Base-by-base conservation (phyloP, 2,888 invertebrate species). In the Vesta saturnalis region DNA sequence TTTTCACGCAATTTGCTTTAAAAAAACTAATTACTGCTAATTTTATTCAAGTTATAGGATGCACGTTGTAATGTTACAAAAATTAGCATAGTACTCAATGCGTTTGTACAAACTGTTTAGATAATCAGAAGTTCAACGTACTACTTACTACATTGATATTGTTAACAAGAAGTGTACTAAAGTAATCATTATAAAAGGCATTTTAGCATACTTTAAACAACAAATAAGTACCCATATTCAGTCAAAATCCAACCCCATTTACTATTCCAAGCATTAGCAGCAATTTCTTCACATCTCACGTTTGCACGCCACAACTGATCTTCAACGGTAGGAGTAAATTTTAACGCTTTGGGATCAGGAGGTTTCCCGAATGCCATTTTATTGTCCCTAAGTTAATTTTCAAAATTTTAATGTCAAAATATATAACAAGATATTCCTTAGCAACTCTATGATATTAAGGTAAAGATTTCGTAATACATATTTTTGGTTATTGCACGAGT, bases 241-340 rank as follows among this genome's bases (percentile, higher is more conserved):
- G 56, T 66, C 16, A 72, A 59, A 35, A 74, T 71, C 74, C 74
- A 74, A 39, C 71, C 71, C 74, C 74, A 74, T 68, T 68, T 72
- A n/a, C 22, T 52, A 21, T 60, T 59, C 74, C 74, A 74, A 4
- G 52, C 18, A 10, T 61, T 55, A n/a, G 60, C 12, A 10, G 60
- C 58, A 14, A 49, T 55, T 54, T 68, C 68, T 39, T 72, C 71
- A 18, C 59, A 64, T 30, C 39, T 58, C 12, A 67, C 60, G 15
- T 64, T 15, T 8, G 68, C 58, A 61, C 59, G 71, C 64, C 68
- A 67, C 19, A 72, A 46, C 21, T 69, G 61, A 21, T 60, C 68
- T 39, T 67, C 66, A 19, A 52, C 62, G 57, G 55, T 72, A 12
- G 70, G 72, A 10, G 60, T 35, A 6, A 64, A 19, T 60, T 68